Evolutionary conservation across 2,888 invertebrate genomes (phyloP).

Genomic region (Melinopterus prodromus): DNA sequence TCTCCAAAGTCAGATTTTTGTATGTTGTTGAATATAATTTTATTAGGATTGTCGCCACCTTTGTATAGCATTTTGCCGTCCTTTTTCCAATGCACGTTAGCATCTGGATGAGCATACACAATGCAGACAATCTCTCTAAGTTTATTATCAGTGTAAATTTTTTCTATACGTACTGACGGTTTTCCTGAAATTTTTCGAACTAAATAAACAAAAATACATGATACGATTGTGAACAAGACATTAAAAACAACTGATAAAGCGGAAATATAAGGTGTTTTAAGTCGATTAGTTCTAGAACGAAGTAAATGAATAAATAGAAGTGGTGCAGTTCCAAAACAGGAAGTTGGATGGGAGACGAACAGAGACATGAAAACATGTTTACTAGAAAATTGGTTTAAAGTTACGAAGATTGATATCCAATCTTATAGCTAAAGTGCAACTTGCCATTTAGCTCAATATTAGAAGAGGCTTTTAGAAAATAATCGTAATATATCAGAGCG

Average conservation of each 20-base stretch:
- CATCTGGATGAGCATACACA: conserved; percentile 13
- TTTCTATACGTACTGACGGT: conserved; percentile 15
- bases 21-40: background rate
- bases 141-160: conserved; percentile 8
- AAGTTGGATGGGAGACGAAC: too few relatives aligned
- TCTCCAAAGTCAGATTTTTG: conserved; percentile 19
- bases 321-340: too few relatives aligned
- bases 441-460: too few relatives aligned
- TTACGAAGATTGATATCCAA: too few relatives aligned
- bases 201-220: background rate
- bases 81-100: conserved; percentile 19
- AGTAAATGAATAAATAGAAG: too few relatives aligned
- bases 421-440: too few relatives aligned
- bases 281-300: too few relatives aligned
- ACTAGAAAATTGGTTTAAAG: too few relatives aligned
- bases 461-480: too few relatives aligned
- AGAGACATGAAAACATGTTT: too few relatives aligned
- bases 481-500: too few relatives aligned
- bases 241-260: background rate
- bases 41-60: background rate
- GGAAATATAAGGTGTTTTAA: too few relatives aligned
- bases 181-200: background rate
- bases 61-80: background rate
- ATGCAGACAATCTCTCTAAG: conserved; percentile 7
- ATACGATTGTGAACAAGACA: background rate